Evolutionary conservation across 2,797 vertebrate genomes (phyloP), one percentile per base, ranked within the genome.

Genomic region (Centropyge bicolor): DNA sequence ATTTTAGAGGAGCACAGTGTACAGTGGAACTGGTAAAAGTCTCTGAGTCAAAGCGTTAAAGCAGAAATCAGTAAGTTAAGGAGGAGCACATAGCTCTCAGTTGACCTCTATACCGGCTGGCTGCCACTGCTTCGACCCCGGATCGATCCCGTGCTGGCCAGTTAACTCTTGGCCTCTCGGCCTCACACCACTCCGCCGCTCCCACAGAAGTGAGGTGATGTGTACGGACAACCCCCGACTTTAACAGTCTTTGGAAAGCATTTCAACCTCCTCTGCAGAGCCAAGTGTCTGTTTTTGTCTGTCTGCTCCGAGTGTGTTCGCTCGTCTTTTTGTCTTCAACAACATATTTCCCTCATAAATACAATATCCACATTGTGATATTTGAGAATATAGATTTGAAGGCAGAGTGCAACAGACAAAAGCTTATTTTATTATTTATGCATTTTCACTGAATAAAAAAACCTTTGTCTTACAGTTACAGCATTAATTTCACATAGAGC

Each of bases 11-110:
- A 66, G 63, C 46, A 73, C 54, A 61, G 80, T 70, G 67, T 66
- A 36, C 31, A 87, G 74, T 80, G 46, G 71, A 86, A 82, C 66
- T 80, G 80, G 86, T 72, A 70, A 86, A 89, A 87, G 82, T 84
- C 81, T 77, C 45, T 10, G 72, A 82, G 89, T 88, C 86, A 81
- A 69, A 80, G 82, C 89, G 86, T 88, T 88, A 89, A 90, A 86
- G 82, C 68, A 77, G 74, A 83, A 91, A 93, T 93, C 90, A 82
- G 85, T 85, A 77, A 89, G 93, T 93, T 94, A 93, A 93, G 88
- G 89, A 92, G 92, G 82, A 89, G 89, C 89, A 88, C 83, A 67
- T 76, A 31, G 84, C 84, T 87, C 85, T 74, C 81, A 43, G 83
- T 62, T 87, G 87, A 92, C 92, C 86, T 85, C 76, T 71, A 41